Evolutionary conservation across 2,888 invertebrate species (phyloP), one percentile per base, ranked within the genome.

Genomic region (Strigamia transsilvanica): DNA sequence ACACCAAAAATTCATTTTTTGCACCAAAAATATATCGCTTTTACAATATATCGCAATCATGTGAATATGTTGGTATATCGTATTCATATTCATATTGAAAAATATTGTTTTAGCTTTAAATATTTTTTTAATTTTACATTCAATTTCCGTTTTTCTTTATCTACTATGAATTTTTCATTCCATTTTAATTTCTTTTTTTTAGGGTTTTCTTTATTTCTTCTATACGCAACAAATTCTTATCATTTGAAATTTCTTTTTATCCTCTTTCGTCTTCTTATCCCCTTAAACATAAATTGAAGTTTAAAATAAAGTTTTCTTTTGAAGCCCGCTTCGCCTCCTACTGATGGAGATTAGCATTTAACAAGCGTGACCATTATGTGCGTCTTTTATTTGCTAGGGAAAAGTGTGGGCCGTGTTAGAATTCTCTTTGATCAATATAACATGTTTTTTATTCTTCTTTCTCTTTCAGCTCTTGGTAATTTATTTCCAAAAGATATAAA

Each of bases 261-360:
- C 12, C 18, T 66, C 21, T 46, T 46, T 46, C 12, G 5, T 4
- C 9, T 46, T 13, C 46, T n/a, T n/a, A 46, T n/a, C 46, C 10
- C 61, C 23, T 23, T 66, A 23, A 66, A 66, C 61, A 66, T 66
- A 66, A 66, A 66, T 18, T 66, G 23, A 66, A 66, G 5, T 9
- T 23, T 66, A 23, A 66, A 66, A 66, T 66, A 66, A 66, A 66
- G 21, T 66, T 66, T 66, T 66, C 61, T 66, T 66, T 66, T 66
- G 23, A 66, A 18, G 21, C 61, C 18, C 61, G 61, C 61, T 66
- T 66, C 61, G 61, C 61, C 61, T 1, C 21, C 61, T 66, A 66
- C 61, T 66, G 61, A 66, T 66, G 23, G 61, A 66, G 61, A 66
- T 66, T 66, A 66, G 61, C 61, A 66, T 66, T 66, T 66, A 66